Evolutionary conservation across 2,113 vertebrate genomes (phyloP).

Genomic region (Phalacrocorax carbo): DNA sequence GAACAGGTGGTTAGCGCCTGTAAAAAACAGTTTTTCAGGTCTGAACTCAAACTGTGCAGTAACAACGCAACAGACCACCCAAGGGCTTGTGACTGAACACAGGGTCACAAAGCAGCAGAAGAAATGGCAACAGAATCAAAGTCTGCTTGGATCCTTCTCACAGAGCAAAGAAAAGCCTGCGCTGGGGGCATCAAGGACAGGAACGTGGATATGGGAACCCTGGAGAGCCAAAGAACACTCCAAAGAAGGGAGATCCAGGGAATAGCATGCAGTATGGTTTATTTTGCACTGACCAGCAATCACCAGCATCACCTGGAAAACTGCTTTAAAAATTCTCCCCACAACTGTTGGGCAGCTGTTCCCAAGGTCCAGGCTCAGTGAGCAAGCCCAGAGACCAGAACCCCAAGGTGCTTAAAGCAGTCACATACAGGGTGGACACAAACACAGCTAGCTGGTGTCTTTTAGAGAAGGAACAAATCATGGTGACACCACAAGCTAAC

Average conservation of each 20-base stretch:
- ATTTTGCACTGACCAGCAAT: neutral
- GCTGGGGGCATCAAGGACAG: neutral
- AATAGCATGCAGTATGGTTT: neutral
- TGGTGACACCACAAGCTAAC: neutral
- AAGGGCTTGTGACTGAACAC: neutral
- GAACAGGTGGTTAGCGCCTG: neutral
- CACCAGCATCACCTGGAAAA: neutral
- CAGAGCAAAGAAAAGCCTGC: neutral
- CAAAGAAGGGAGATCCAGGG: neutral
- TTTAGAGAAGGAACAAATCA: neutral
- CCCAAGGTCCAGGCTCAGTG: neutral
- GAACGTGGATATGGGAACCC: neutral
- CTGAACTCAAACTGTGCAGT: slow-evolving; percentile 6
- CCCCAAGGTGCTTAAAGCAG: neutral
- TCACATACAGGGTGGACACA: neutral
- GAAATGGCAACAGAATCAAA: neutral
- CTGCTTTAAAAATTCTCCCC: neutral
- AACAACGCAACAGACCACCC: slow-evolving; percentile 54
- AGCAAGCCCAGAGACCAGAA: neutral
- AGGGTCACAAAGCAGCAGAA: neutral
- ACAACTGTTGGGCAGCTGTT: neutral
- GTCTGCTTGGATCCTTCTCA: neutral
- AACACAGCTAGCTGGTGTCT: neutral
- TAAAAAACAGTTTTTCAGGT: slow-evolving; percentile 60
- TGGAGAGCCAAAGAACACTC: neutral